Evolutionary conservation across 2,113 vertebrate genomes (phyloP).

Genomic region (Pangasianodon hypophthalmus): DNA sequence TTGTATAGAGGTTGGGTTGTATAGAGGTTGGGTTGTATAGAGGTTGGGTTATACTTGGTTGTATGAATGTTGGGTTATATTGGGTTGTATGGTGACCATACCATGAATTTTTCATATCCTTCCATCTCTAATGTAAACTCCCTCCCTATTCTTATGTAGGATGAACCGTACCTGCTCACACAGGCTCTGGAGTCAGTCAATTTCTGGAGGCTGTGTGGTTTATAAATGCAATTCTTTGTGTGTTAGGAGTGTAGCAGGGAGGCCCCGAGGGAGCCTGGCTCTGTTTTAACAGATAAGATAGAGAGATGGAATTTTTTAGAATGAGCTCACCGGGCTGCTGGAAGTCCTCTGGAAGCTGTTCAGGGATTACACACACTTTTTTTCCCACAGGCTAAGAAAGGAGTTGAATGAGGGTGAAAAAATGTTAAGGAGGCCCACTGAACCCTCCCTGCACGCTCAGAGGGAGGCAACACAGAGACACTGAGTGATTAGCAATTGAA

Average conservation of each 20-base stretch:
- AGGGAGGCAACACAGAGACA: constrained; percentile 38
- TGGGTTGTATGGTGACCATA: not conserved
- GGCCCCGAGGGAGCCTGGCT: constrained; percentile 4
- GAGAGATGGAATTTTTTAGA: constrained; percentile 37
- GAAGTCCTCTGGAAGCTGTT: constrained; percentile 19
- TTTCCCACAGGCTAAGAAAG: constrained; percentile 31
- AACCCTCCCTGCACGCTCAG: constrained; percentile 31
- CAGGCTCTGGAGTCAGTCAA: constrained; percentile 19
- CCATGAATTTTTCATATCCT: not conserved
- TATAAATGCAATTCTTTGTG: constrained; percentile 21
- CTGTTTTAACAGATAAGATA: constrained; percentile 37
- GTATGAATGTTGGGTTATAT: not conserved
- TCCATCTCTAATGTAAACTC: not conserved
- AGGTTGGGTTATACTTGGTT: not conserved
- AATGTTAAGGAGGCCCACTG: constrained; percentile 37
- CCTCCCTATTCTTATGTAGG: not conserved
- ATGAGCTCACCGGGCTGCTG: constrained; percentile 28
- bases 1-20: not conserved
- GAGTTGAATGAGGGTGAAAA: constrained; percentile 35
- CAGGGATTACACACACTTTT: constrained; percentile 29
- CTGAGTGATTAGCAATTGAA: constrained; percentile 35
- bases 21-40: not conserved
- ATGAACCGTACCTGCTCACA: constrained; percentile 24
- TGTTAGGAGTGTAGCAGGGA: constrained; percentile 7
- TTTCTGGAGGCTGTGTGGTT: constrained; percentile 7